A percentile compares a stretch with the other conserved stretches of the same genome.
Evolutionary conservation across 1,140 invertebrate genomes (phyloP).

Genomic region (Yoshiicerus persimilis): DNA sequence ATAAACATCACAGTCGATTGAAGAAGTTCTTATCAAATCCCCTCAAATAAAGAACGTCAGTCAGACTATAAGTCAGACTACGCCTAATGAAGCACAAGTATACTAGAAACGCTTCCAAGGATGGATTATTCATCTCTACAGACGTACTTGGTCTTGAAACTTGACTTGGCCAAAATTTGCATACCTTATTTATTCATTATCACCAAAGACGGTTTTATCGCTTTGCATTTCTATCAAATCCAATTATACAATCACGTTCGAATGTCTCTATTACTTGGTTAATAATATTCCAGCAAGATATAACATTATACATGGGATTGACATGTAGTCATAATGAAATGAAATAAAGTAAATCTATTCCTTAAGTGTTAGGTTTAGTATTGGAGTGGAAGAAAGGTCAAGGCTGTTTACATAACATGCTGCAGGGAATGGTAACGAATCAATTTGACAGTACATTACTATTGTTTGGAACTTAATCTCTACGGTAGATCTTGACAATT

Average conservation of each 20-base stretch:
- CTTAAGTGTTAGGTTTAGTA: too few species aligned
- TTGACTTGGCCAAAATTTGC: background rate
- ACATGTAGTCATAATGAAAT: too few species aligned
- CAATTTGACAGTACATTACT: background rate
- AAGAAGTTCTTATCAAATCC: background rate
- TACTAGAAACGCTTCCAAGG: too few species aligned
- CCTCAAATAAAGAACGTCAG: background rate
- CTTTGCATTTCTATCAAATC: background rate
- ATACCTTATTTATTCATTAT: background rate
- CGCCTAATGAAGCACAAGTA: background rate
- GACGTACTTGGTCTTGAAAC: background rate
- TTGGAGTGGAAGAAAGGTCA: too few species aligned
- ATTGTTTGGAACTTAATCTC: background rate
- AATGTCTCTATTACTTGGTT: background rate
- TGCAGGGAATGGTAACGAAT: background rate
- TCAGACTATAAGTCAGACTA: background rate
- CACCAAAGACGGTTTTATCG: background rate
- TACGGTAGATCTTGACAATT: background rate
- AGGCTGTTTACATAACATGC: background rate
- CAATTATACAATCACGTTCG: background rate
- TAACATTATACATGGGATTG: background rate
- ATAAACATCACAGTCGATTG: background rate
- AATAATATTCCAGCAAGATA: background rate
- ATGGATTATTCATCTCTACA: background rate
- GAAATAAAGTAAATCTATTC: too few species aligned